Evolutionary conservation across 2,888 invertebrate species (phyloP), one percentile per base, ranked within the genome.

Genomic region (Sussaba pulchella): DNA sequence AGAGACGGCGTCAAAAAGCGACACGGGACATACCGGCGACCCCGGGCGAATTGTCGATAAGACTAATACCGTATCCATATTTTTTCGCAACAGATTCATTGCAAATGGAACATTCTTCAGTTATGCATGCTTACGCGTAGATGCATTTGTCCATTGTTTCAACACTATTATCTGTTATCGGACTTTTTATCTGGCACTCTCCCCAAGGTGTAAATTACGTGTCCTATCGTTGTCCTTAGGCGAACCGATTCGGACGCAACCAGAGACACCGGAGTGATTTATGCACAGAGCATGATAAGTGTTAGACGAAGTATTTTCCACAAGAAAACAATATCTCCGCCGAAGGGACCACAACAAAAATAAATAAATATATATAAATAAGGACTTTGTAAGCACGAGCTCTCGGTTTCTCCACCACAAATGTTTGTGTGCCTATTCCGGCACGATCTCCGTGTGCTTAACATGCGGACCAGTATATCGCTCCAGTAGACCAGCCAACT

Each of bases 401-500:
- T 61, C 61, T 61, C 61, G 61, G 17, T 61, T 39, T 61, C 61
- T 61, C 61, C 41, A 61, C 39, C 41, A 12, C 19, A 41, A 39
- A n/a, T 19, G 41, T 39, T 19, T n/a, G n/a, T 21, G 21, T 61
- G 17, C 41, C 12, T 39, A 61, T 61, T 36, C 17, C 4, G 36
- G 9, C 57, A 36, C 57, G 57, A 57, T 57, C n/a, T n/a, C n/a
- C n/a, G n/a, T n/a, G n/a, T n/a, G n/a, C n/a, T n/a, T n/a, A n/a
- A 47, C 10, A 57, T 47, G 47, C 19, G 47, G 19, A 76, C 61
- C 59, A 36, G 47, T 47, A 31, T 57, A 47, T 66, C n/a, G n/a
- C 14, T 52, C 63, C 41, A 21, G 45, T 74, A 41, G 59, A 39
- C 67, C 81, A 80, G 75, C 72, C 83, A 80, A 83, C 83, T 85